Conservation (phyloP, 2,797 vertebrate genomes). For the Lepilemur ruficaudatus region DNA sequence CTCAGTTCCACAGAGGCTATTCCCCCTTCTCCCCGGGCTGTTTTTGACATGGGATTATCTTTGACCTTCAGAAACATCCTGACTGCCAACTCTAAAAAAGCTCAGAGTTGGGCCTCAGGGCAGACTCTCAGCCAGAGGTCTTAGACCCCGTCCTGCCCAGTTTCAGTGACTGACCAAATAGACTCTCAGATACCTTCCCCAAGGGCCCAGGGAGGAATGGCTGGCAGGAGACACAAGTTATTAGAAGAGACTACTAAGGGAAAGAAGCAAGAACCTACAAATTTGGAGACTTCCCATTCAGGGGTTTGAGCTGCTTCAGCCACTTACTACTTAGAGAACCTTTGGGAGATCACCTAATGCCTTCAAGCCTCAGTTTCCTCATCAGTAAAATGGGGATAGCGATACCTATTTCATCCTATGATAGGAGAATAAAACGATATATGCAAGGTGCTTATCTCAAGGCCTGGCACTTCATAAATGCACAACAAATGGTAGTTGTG, state of each 20-base stretch:
- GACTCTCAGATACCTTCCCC: neutral
- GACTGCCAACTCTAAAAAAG: neutral
- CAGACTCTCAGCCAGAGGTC: neutral
- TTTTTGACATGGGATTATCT: conserved; percentile 13
- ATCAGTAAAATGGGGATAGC: neutral
- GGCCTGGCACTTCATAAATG: neutral
- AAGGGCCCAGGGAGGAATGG: neutral
- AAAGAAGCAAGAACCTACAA: neutral
- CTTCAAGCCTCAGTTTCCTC: neutral
- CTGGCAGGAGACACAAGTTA: neutral
- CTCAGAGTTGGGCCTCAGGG: neutral
- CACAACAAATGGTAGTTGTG: neutral
- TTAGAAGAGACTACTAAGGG: neutral
- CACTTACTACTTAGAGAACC: neutral
- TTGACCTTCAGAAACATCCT: conserved; percentile 29
- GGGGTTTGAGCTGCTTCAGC: neutral
- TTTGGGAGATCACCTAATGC: neutral
- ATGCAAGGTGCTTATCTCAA: neutral
- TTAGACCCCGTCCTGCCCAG: neutral
- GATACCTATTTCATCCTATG: neutral
- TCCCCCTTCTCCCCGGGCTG: accelerated
- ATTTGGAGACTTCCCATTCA: neutral
- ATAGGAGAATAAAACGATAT: neutral
- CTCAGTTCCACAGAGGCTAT: neutral
- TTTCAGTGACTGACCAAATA: neutral